These are phyloP conservation scores for Philopotamus ludificatus DNA, from an alignment of 1,140 invertebrate genomes.

Conservation along the genomic window DNA sequence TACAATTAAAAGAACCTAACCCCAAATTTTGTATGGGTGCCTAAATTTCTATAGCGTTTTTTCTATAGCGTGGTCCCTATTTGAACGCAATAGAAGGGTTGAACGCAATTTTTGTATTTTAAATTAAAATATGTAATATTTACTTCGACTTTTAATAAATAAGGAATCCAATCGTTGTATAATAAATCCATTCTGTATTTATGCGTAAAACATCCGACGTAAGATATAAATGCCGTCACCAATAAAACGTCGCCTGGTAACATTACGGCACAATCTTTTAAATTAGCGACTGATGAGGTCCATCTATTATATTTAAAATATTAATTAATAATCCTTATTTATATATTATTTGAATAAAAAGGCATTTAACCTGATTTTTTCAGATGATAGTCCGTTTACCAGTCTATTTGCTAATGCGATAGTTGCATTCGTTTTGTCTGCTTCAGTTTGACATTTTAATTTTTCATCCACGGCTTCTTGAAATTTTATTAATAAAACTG, in stretches of 20 bases:
- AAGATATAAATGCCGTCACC: slow-evolving; percentile 92
- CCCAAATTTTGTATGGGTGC: too few relatives aligned
- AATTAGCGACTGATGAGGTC: slow-evolving; percentile 68
- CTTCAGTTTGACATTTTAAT: slow-evolving; percentile 82
- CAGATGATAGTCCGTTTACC: slow-evolving; percentile 88
- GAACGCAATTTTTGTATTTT: too few relatives aligned
- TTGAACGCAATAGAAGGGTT: too few relatives aligned
- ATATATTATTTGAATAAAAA: slow-evolving; percentile 4
- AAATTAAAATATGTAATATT: too few relatives aligned
- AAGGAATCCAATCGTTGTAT: slow-evolving; percentile 78
- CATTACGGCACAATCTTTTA: slow-evolving; percentile 62
- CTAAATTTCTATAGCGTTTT: too few relatives aligned
- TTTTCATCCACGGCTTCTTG: slow-evolving; percentile 84
- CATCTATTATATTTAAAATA: slow-evolving; percentile 55
- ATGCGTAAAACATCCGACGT: slow-evolving; percentile 91
- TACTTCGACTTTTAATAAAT: slow-evolving; percentile 61
- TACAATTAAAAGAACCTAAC: too few relatives aligned
- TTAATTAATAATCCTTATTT: neutral
- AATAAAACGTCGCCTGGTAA: slow-evolving; percentile 88
- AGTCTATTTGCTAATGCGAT: slow-evolving; percentile 91
- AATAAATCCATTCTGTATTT: slow-evolving; percentile 79
- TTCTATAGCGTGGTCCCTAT: too few relatives aligned
- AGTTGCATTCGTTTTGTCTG: slow-evolving; percentile 76
- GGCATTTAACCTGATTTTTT: slow-evolving; percentile 69
- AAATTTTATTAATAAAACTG: slow-evolving; percentile 75